Evolutionary conservation across 2,113 vertebrate genomes (phyloP).

Genomic region (Burhinus bistriatus): DNA sequence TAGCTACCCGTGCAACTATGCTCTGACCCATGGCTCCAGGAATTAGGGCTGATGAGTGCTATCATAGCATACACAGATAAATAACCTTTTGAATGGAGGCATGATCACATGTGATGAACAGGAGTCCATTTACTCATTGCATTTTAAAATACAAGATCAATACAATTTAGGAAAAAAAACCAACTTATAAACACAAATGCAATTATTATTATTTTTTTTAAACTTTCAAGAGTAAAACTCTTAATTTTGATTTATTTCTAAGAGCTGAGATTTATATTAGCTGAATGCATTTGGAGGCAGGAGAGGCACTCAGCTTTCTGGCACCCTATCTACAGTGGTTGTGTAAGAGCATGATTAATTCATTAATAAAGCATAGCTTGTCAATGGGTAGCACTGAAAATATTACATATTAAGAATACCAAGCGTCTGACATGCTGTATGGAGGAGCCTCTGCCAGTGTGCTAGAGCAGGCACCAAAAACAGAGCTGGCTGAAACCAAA

Average conservation of each 20-base stretch:
- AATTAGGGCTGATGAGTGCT: not conserved
- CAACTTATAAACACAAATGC: not conserved
- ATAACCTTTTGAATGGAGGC: not conserved
- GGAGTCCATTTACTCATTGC: not conserved
- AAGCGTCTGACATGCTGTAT: not conserved
- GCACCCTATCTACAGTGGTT: not conserved
- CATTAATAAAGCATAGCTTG: constrained; percentile 27
- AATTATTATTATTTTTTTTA: not conserved
- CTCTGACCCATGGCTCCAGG: not conserved
- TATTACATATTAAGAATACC: not conserved
- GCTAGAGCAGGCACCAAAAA: not conserved
- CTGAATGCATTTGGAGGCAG: not conserved
- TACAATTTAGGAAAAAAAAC: not conserved
- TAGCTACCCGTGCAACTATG: not conserved
- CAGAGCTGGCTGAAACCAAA: not conserved
- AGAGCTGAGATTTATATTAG: not conserved
- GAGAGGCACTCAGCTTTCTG: not conserved
- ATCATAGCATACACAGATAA: not conserved
- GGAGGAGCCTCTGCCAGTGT: not conserved
- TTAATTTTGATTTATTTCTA: not conserved
- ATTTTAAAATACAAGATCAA: not conserved
- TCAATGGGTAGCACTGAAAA: not conserved
- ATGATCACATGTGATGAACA: not conserved
- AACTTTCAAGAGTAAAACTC: not conserved
- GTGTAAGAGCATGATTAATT: constrained; percentile 29